Evolutionary conservation across 2,113 vertebrate genomes (phyloP).

Genomic region (Notothenia rossii): DNA sequence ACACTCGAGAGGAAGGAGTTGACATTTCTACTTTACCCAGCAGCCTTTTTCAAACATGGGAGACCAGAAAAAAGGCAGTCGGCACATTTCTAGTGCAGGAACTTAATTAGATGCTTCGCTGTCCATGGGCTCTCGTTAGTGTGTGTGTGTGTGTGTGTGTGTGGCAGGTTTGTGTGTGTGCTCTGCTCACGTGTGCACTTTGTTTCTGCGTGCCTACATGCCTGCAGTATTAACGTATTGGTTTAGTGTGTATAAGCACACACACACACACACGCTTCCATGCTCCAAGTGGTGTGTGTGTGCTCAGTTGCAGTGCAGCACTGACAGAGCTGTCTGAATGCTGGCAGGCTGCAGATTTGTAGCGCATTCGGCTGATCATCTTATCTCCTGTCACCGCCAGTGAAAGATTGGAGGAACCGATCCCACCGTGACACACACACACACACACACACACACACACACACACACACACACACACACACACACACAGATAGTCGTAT

Average conservation of each 20-base stretch:
- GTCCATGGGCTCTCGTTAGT: too few species aligned
- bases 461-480: conserved; percentile 9
- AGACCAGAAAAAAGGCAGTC: conserved; percentile 34
- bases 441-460: neutral
- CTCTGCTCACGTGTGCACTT: conserved; percentile 18
- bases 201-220: conserved; percentile 11
- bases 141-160: conserved; percentile 4
- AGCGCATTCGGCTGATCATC: conserved; percentile 79
- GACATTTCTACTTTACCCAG: conserved; percentile 54
- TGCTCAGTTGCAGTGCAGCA: conserved; percentile 48
- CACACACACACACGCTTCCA: conserved; percentile 4
- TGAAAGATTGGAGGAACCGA: conserved; percentile 73
- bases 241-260: conserved; percentile 9
- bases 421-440: conserved; percentile 26
- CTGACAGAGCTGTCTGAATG: conserved; percentile 78
- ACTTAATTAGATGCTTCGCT: conserved; percentile 69
- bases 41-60: conserved; percentile 33
- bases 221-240: conserved; percentile 15
- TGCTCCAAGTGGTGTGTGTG: conserved; percentile 31
- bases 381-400: conserved; percentile 82
- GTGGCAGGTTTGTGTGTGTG: neutral
- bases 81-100: conserved; percentile 53
- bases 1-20: conserved; percentile 3
- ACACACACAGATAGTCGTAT: neutral
- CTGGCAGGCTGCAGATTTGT: conserved; percentile 81